Base-by-base conservation (phyloP, 2,113 vertebrate species). In the Desmodus rotundus region DNA sequence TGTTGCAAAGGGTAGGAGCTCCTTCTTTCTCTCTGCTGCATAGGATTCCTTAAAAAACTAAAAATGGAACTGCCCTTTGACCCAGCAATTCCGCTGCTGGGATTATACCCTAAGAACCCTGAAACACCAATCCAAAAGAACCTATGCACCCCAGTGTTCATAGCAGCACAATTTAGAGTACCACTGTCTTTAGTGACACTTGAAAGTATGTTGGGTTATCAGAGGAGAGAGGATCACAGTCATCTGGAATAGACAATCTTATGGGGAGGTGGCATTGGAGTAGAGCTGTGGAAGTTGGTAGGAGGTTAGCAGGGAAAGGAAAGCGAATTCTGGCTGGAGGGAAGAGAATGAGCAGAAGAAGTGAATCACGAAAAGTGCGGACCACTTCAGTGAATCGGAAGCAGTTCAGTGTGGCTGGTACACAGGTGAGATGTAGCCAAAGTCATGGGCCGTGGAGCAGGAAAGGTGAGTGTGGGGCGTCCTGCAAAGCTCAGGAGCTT, bases 211-310 rank as follows among this genome's bases (percentile, higher is more conserved):
- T 1, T 22, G 33, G 61, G 43, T 24, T 73, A 9, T 54, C 68
- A 4, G 28, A 52, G 61, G 36, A 58, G 47, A 28, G 65, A 61
- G n/a, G 28, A 47, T 70, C 11, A 12, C 28, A 77, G 50, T 15
- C 31, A 70, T 20, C 1, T 45, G 20, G 43, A 84, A 24, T 15
- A 19, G 54, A 58, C 36, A 50, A 7, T 19, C 68, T 54, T 38
- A 1, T 0, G 10, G 7, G 73, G 83, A 28, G 22, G 3, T 7
- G 47, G 36, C 54, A 8, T 12, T 54, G 28, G 56, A n/a, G 31
- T 54, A 67, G 67, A 65, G 19, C 91, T 47, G 10, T 17, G 85
- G 38, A 33, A 36, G 10, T 9, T 26, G 24, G 17, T 17, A 74
- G 56, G 26, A 47, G 43, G 52, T 72, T 50, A 72, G 50, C 52